Evolutionary conservation across 2,113 vertebrate species (phyloP).

Genomic region (Crotophaga sulcirostris): DNA sequence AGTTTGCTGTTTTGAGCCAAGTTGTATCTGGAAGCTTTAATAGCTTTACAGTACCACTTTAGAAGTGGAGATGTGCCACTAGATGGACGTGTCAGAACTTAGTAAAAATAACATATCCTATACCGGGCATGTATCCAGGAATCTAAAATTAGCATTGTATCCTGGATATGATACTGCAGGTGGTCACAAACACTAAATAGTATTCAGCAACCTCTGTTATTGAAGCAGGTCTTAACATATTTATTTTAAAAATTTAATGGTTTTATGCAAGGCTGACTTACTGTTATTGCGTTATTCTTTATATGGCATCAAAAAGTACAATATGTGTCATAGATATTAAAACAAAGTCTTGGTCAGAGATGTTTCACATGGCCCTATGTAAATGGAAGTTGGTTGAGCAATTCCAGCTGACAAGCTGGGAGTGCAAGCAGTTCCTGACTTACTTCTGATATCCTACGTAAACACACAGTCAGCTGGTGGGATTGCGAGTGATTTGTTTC

Average conservation of each 20-base stretch:
- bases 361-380: background rate
- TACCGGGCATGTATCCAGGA: constrained; percentile 28
- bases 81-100: constrained; percentile 8
- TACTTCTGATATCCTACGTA: background rate
- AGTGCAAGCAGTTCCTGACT: background rate
- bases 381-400: background rate
- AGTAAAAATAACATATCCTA: constrained; percentile 18
- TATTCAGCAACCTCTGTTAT: background rate
- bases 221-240: background rate
- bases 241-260: background rate
- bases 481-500: background rate
- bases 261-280: background rate
- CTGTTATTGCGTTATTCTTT: background rate
- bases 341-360: background rate
- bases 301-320: background rate
- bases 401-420: background rate
- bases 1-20: background rate
- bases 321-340: background rate
- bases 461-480: background rate
- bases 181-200: background rate
- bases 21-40: background rate
- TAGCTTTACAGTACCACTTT: background rate
- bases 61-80: background rate
- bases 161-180: background rate
- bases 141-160: constrained; percentile 53